A percentile compares a stretch with the other conserved stretches of the same genome.
Conservation (phyloP, 2,888 invertebrate genomes). For the Rhogogaster chlorosoma region DNA sequence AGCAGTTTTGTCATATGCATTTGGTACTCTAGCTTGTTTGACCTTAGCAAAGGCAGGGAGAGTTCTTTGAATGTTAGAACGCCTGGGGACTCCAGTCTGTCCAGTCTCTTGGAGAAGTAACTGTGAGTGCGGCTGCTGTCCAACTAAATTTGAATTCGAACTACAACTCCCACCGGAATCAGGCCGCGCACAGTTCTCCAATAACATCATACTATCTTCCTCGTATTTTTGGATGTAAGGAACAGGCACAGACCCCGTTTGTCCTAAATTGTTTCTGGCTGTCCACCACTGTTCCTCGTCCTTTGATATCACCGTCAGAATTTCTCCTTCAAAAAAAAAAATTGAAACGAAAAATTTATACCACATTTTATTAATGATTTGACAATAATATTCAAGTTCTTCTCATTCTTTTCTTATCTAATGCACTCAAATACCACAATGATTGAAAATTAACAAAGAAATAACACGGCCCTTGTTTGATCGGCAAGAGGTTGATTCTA, state of each 20-base stretch:
- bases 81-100: constrained; percentile 70
- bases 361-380: neutral
- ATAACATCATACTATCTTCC: constrained; percentile 67
- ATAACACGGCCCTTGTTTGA: neutral
- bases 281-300: constrained; percentile 99
- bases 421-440: neutral
- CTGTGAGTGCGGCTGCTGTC: constrained; percentile 39
- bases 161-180: constrained; percentile 64
- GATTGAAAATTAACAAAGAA: neutral
- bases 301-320: constrained; percentile 93
- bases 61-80: constrained; percentile 84
- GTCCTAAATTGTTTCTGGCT: constrained; percentile 92
- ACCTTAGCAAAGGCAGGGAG: constrained; percentile 96
- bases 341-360: neutral
- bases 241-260: constrained; percentile 96
- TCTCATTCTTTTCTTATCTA: no score
- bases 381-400: neutral
- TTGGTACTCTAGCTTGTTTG: constrained; percentile 95
- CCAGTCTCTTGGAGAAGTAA: constrained; percentile 65
- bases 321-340: constrained; percentile 80
- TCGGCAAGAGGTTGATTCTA: no score
- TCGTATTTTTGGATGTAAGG: constrained; percentile 91
- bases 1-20: constrained; percentile 98
- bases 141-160: constrained; percentile 65
- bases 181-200: constrained; percentile 66